Percentiles rank a stretch among this genome's conserved stretches.
These are phyloP conservation scores for Aulostomus chinensis DNA, from an alignment of 2,797 vertebrate species.

Conservation along the genomic window DNA sequence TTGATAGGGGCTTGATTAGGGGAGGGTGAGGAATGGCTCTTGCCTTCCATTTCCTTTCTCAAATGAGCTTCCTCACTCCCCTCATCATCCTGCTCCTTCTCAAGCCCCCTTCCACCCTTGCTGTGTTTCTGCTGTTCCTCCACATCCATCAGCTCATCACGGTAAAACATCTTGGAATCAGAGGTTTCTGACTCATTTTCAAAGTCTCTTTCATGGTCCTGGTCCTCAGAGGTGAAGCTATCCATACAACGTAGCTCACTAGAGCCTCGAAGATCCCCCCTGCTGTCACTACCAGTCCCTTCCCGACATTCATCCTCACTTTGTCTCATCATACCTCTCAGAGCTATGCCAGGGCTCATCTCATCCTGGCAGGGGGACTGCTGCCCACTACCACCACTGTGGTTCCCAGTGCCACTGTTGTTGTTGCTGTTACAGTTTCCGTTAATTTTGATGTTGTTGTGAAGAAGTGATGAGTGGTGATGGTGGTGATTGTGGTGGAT, in stretches of 20 bases:
- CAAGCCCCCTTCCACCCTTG: constrained; percentile 58
- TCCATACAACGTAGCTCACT: constrained; percentile 90
- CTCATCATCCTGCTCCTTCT: constrained; percentile 72
- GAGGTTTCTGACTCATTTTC: constrained; percentile 98
- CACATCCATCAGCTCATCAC: constrained; percentile 91
- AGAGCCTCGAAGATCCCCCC: constrained; percentile 73
- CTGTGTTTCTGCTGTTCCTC: constrained; percentile 80
- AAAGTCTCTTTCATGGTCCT: constrained; percentile 96
- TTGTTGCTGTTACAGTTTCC: constrained; percentile 81
- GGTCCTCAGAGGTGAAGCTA: constrained; percentile 98
- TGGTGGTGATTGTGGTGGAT: constrained; percentile 76
- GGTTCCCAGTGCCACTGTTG: constrained; percentile 74
- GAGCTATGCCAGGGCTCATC: constrained; percentile 91
- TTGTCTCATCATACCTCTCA: constrained; percentile 91
- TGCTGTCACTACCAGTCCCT: constrained; percentile 72
- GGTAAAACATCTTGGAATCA: constrained; percentile 89
- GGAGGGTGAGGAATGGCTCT: constrained; percentile 86
- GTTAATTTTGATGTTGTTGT: constrained; percentile 79
- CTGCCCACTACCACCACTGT: constrained; percentile 82
- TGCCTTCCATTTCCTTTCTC: constrained; percentile 86
- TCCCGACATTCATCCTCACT: constrained; percentile 88
- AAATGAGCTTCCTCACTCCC: constrained; percentile 82
- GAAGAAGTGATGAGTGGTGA: constrained; percentile 73
- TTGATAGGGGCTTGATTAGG: constrained; percentile 89
- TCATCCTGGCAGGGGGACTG: constrained; percentile 95